Evolutionary conservation across 1,140 invertebrate genomes (phyloP), one percentile per base, ranked within the genome.

Genomic region (Venustaconcha ellipsiformis): DNA sequence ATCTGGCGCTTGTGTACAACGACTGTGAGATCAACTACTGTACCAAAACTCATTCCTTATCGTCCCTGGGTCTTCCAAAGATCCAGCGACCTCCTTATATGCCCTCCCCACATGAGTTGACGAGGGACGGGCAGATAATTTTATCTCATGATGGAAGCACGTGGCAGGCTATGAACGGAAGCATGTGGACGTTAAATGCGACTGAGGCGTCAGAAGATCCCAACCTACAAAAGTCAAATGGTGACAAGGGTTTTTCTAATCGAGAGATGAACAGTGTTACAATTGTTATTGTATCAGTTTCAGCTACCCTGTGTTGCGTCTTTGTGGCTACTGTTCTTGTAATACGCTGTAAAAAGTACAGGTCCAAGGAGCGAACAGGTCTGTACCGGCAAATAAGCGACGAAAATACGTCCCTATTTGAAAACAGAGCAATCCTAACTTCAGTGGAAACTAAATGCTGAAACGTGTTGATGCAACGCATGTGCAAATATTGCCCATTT

Each of bases 1-100:
- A 87, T 68, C 59, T 85, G 26, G 85, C 82, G 0, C 67, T 70
- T 3, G 65, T 86, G 3, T 80, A 82, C 66, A 69, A 86, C 14
- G 75, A 65, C 23, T 88, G 86, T 60, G 78, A 83, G 65, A 83
- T 88, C 59, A 78, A 84, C 64, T 86, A 82, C 69, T 88, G 86
- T 67, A 67, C 82, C 1, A 79, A 80, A 73, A 63, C 82, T 17
- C 67, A 79, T 15, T 74, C 82, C 18, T 70, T 85, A 26, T 66
- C 78, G 1, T 74, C 60, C 48, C 55, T 72, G 18, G 78, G 78
- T 55, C 69, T 84, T 56, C 82, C 80, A 13, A 30, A 37, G 14
- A 68, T 86, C 1, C 69, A 78, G 20, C 67, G 83, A 48, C 84
- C 84, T 13, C 84, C 84, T 23, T 86, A 82, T 69, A 75, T 81